Evolutionary conservation across 2,113 vertebrate species (phyloP), one percentile per base, ranked within the genome.

Genomic region (Artemisiospiza belli): DNA sequence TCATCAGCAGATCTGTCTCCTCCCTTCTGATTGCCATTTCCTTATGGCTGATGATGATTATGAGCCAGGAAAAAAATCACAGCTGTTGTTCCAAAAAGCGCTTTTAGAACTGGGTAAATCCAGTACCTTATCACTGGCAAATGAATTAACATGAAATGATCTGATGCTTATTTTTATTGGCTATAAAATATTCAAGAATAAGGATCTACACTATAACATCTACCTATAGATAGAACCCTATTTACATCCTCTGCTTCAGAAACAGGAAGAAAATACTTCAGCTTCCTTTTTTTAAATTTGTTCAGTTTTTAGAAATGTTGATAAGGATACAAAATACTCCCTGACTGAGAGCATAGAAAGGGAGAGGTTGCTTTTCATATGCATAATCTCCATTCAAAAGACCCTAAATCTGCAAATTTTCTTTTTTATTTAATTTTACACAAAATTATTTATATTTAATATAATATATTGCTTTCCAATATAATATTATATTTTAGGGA

Each of bases 1-100:
- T 91, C 70, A 76, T 95, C 93, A 97, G 91, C 93, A 94, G 59
- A 94, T 95, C 87, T 57, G 78, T 92, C 94, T 95, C 54, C 47
- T 93, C 57, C 10, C 6, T 79, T 94, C 84, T 85, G 77, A 92
- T 11, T 94, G 69, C 73, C 72, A 81, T 82, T 95, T 95, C 77
- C 74, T 94, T 95, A 83, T 18, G 84, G 83, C 44, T 91, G 62
- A 8, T 87, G 64, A 31, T 92, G 73, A 83, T 88, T 75, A 87
- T n/a, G 23, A 94, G 78, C 31, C 69, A 89, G 62, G 69, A 84
- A 94, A 94, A 54, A 87, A 79, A 84, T 76, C 70, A 89, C 87
- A 94, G 72, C 76, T 96, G 96, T 90, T 79, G 25, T 52, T 95
- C 25, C 44, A 82, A 89, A 94, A 87, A 76, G 5, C 21, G 8